Base-by-base conservation (phyloP, 1,140 invertebrate genomes). In the Hydropsyche tenuis region DNA sequence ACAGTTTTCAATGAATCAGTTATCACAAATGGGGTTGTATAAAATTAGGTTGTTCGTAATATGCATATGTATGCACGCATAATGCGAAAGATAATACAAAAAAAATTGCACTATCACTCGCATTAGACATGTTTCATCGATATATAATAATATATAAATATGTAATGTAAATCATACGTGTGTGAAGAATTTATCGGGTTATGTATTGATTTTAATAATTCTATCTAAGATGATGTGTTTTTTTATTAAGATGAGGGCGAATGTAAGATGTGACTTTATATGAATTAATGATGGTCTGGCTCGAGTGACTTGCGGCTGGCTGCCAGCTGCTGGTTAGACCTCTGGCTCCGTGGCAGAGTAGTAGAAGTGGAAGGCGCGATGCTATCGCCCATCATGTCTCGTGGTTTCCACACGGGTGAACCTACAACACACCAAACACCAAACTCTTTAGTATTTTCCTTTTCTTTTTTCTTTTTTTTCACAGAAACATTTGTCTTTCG, bases 351-450 rank as follows among this genome's bases (percentile, higher is more conserved):
- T 73, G 84, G 84, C 79, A 85, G 81, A 77, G 84, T 85, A 78
- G 83, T 84, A 74, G 83, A 82, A 2, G 77, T 75, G 2, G 73
- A 45, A 69, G 68, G 62, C 69, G 70, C 79, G 74, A 78, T 78
- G 75, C 79, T 78, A 79, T 82, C 82, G 79, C 80, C 77, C 80
- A 84, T 82, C 86, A 87, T 88, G 85, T 93, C 92, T 86, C 93
- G 88, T 86, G 92, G 93, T 90, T 95, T 96, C 93, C 93, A 95
- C 83, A 95, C 91, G 82, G 93, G 93, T 82, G 93, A 95, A 84
- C 92, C 92, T 91, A 90, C 86, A 90, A 90, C 86, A 85, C 84
- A 85, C 84, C 83, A 81, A 85, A 85, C 84, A 85, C 84, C 83
- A 81, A 85, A 85, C 84, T 85, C 84, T 85, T 85, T 84, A 81